Conservation (phyloP, 2,797 vertebrate species). For the Jordanella pulchra region DNA sequence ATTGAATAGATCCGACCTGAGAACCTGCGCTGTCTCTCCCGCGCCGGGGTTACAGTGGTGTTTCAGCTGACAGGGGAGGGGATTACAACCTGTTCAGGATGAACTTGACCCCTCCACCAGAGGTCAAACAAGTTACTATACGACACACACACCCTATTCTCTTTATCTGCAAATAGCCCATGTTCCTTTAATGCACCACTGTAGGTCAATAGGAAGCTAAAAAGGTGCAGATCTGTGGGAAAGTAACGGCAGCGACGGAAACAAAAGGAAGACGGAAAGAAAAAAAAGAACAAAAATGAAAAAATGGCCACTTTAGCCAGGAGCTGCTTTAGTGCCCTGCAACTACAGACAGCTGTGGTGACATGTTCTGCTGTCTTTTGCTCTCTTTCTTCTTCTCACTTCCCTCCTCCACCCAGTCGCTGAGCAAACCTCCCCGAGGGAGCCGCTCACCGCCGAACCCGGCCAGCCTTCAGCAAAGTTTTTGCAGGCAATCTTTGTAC, state of each 20-base stretch:
- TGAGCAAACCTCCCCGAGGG: slow-evolving; percentile 52
- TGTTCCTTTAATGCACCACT: slow-evolving; percentile 42
- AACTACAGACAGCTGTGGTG: slow-evolving; percentile 54
- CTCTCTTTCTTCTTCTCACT: slow-evolving; percentile 21
- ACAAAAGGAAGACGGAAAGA: slow-evolving; percentile 17
- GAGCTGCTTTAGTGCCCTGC: slow-evolving; percentile 55
- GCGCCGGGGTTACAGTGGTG: slow-evolving; percentile 40
- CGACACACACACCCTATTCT: slow-evolving; percentile 21
- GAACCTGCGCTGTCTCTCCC: neutral
- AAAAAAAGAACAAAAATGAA: slow-evolving; percentile 21
- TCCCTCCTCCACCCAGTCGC: slow-evolving; percentile 33
- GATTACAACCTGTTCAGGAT: slow-evolving; percentile 59
- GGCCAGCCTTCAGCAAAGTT: slow-evolving; percentile 69
- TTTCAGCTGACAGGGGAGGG: slow-evolving; percentile 46
- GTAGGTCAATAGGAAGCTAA: slow-evolving; percentile 58
- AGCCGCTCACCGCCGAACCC: slow-evolving; percentile 50
- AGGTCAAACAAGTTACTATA: slow-evolving; percentile 65
- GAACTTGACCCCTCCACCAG: slow-evolving; percentile 63
- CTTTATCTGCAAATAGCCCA: slow-evolving; percentile 63
- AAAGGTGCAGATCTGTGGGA: slow-evolving; percentile 46
- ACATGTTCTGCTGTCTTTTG: slow-evolving; percentile 44
- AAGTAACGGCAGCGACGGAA: slow-evolving; percentile 31
- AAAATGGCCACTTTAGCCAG: slow-evolving; percentile 40
- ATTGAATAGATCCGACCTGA: slow-evolving; percentile 44
- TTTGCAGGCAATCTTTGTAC: slow-evolving; percentile 65